Evolutionary conservation across 2,113 vertebrate genomes (phyloP), one percentile per base, ranked within the genome.

Genomic region (Nannospalax galili): DNA sequence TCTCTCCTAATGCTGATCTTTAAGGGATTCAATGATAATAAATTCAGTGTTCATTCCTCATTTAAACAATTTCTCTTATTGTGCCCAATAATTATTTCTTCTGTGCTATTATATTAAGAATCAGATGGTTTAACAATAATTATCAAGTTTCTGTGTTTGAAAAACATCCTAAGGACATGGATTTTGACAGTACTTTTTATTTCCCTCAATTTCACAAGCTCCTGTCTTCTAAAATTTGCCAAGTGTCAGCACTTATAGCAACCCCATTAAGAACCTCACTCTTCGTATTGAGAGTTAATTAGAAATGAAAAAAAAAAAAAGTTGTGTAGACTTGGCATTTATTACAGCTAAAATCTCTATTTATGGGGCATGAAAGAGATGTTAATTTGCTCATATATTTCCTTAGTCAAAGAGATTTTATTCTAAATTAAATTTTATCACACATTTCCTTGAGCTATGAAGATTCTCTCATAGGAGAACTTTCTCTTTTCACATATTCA

Each of bases 371-470:
- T 40, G 11, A 52, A 84, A 73, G 0, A 75, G 69, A 58, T n/a
- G 22, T 70, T 72, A n/a, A 81, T 72, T 86, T 64, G 11, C 28
- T 19, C 32, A 89, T n/a, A 75, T 6, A 15, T 45, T 78, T 45
- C 58, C 67, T 82, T 37, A 82, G 12, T 72, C 30, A 84, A 88
- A 65, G 40, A 81, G 17, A 85, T 3, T 88, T 84, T 72, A 72
- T 15, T 91, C 72, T 82, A 90, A 92, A n/a, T 75, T 69, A 45
- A 74, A 28, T 64, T 87, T 60, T 91, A 84, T 74, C 37, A 81
- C 64, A 84, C 5, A 89, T 65, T 60, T 3, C 20, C 22, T 2
- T 11, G 35, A 67, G 5, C 4, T 28, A 45, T 35, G 0, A 45
- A 28, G 17, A 11, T 93, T 96, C 60, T 69, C 26, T 85, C 78